Conservation (phyloP, 2,797 vertebrate genomes). For the Acanthurus lineatus region DNA sequence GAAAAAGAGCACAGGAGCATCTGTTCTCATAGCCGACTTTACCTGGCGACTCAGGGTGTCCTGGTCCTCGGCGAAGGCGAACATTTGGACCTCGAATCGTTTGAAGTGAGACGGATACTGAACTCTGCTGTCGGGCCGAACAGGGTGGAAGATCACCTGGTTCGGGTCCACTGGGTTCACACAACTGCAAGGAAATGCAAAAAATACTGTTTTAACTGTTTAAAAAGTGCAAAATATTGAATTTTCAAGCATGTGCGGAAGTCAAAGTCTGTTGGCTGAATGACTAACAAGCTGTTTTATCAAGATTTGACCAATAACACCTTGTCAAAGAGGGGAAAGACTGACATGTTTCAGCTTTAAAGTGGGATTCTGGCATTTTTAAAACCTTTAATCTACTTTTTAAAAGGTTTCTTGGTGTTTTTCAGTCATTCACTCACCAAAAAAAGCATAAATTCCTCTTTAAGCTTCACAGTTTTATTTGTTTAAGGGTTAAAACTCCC, state of each 20-base stretch:
- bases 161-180: conserved; percentile 64
- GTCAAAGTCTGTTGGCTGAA: background rate
- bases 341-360: background rate
- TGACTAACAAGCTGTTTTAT: background rate
- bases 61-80: conserved; percentile 78
- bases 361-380: too few species aligned
- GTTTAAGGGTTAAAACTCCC: background rate
- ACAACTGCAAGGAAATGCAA: conserved; percentile 65
- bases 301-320: background rate
- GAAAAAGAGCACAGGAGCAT: background rate
- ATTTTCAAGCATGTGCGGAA: background rate
- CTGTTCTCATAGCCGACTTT: conserved; percentile 13
- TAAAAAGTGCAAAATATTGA: background rate
- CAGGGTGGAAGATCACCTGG: conserved; percentile 72
- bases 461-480: too few species aligned
- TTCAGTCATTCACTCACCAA: too few species aligned
- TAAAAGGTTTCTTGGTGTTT: too few species aligned
- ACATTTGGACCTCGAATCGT: conserved; percentile 88
- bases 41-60: conserved; percentile 74
- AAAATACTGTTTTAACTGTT: background rate
- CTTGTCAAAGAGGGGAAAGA: background rate
- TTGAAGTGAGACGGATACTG: conserved; percentile 84
- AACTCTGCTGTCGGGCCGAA: conserved; percentile 75
- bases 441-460: too few species aligned
- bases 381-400: too few species aligned